Evolutionary conservation across 1,140 invertebrate genomes (phyloP).

Genomic region (Polypedilum pembai): DNA sequence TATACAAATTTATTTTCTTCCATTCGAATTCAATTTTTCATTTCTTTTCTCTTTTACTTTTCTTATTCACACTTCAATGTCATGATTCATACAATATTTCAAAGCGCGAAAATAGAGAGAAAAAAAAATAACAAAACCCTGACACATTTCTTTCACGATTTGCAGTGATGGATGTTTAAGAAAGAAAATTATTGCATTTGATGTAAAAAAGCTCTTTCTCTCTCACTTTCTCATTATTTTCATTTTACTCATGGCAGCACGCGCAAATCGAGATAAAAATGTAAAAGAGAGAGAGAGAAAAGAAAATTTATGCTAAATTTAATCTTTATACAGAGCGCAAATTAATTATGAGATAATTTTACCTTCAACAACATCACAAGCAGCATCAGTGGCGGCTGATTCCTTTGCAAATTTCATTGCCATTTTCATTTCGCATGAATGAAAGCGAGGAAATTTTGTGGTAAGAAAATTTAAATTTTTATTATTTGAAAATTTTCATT

Average conservation of each 20-base stretch:
- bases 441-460: too few species aligned
- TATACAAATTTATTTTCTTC: too few species aligned
- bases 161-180: neutral
- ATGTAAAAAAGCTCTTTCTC: neutral
- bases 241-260: neutral
- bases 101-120: neutral
- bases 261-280: neutral
- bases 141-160: neutral
- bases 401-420: too few species aligned
- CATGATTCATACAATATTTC: too few species aligned
- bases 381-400: too few species aligned
- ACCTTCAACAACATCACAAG: neutral
- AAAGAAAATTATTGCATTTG: neutral
- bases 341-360: constrained; percentile 28
- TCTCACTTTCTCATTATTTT: neutral
- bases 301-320: constrained; percentile 25
- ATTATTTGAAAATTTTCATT: too few species aligned
- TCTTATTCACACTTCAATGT: too few species aligned
- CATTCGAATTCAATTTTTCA: too few species aligned
- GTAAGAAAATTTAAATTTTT: too few species aligned
- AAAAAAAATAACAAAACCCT: neutral
- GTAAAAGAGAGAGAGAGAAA: too few species aligned
- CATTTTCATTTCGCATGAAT: too few species aligned
- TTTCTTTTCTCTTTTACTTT: too few species aligned
- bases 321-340: neutral